These are phyloP conservation scores for Isaurus tuberculatus DNA, from an alignment of 92 coral and sea anemone species.

Conservation along the genomic window DNA sequence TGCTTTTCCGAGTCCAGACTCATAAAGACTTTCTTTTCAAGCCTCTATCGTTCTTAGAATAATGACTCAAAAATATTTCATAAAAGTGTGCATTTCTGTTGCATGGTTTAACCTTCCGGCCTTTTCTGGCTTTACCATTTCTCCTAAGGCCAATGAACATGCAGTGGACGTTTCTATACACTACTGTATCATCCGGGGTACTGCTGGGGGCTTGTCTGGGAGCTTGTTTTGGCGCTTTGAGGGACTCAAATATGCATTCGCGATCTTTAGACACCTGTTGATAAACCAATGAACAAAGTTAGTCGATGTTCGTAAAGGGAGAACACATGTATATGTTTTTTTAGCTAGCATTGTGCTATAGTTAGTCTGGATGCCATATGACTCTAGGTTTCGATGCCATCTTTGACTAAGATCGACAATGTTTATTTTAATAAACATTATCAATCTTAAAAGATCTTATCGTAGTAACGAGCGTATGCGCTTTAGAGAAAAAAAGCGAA, in stretches of 20 bases:
- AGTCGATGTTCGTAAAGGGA: too few species aligned
- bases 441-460: too few species aligned
- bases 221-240: constrained; percentile 7
- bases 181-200: neutral
- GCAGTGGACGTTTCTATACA: constrained; percentile 34
- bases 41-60: neutral
- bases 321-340: too few species aligned
- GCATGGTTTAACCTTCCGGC: constrained; percentile 33
- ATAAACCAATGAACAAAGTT: neutral
- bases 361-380: too few species aligned
- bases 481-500: too few species aligned
- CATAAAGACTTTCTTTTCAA: neutral
- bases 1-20: neutral
- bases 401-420: too few species aligned
- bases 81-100: constrained; percentile 26
- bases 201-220: neutral
- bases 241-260: constrained; percentile 34
- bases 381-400: too few species aligned
- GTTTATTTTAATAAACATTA: too few species aligned
- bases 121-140: constrained; percentile 53
- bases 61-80: neutral
- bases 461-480: too few species aligned
- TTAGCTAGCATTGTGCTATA: too few species aligned
- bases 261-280: neutral
- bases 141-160: constrained; percentile 59